phyloP scores from a whole-genome alignment of 2,797 vertebrate genomes.

The Poecilia gillii region DNA sequence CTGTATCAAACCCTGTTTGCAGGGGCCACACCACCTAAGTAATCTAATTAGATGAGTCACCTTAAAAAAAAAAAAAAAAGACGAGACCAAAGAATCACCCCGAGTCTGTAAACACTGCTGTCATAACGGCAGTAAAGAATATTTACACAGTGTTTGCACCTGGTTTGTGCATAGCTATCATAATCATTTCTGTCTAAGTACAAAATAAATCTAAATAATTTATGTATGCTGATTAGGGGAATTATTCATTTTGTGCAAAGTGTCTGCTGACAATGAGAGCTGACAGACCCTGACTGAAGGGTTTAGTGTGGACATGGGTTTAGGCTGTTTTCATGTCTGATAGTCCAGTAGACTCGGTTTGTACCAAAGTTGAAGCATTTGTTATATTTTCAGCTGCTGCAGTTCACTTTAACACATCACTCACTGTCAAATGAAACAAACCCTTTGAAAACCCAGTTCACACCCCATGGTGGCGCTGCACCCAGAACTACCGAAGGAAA shows the following conservation, averaged over 20 bases:
- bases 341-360: no score
- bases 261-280: conserved; percentile 3
- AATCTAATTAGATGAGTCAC: conserved; percentile 67
- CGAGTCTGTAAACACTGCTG: conserved; percentile 50
- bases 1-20: conserved; percentile 70
- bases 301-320: not conserved
- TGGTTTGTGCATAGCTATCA: conserved; percentile 32
- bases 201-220: conserved; percentile 45
- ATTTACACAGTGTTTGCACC: conserved; percentile 20
- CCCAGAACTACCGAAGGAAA: no score
- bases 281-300: not conserved
- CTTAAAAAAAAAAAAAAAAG: conserved; percentile 23
- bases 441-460: no score
- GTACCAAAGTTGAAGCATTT: no score
- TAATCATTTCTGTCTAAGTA: conserved; percentile 40
- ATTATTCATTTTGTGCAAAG: conserved; percentile 38
- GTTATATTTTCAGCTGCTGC: no score
- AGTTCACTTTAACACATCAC: no score
- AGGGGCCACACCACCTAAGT: conserved; percentile 65
- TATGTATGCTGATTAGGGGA: conserved; percentile 35
- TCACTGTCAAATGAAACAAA: no score
- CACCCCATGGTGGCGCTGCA: no score
- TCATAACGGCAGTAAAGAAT: conserved; percentile 47
- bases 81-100: conserved; percentile 42
- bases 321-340: no score